Percentiles rank a stretch among this genome's conserved stretches.
These are phyloP conservation scores for Cladopsammia gracilis DNA, from an alignment of 64 coral and sea anemone genomes.

Conservation along the genomic window DNA sequence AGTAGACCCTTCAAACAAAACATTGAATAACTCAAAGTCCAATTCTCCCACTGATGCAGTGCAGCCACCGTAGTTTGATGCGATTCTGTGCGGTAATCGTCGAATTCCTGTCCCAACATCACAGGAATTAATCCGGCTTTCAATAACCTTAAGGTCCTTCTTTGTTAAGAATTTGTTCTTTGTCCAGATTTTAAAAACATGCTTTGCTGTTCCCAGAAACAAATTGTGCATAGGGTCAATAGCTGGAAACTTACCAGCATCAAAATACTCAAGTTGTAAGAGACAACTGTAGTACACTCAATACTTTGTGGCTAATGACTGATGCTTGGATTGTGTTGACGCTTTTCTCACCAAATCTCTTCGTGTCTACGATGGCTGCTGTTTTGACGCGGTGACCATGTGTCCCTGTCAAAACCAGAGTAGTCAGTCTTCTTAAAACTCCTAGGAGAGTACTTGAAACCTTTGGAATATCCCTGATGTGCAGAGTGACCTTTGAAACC, in stretches of 20 bases:
- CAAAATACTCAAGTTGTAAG: slow-evolving; percentile 66
- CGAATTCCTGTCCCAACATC: slow-evolving; percentile 57
- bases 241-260: slow-evolving; percentile 56
- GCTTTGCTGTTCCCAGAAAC: slow-evolving; percentile 62
- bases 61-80: slow-evolving; percentile 17
- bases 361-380: slow-evolving; percentile 35
- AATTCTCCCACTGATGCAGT: slow-evolving; percentile 17
- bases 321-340: slow-evolving; percentile 7
- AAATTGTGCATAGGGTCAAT: slow-evolving; percentile 87
- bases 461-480: slow-evolving; percentile 26
- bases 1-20: background rate
- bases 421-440: slow-evolving; percentile 48
- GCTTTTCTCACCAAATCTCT: slow-evolving; percentile 48
- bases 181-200: slow-evolving; percentile 45
- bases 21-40: slow-evolving; percentile 7
- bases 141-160: slow-evolving; percentile 18
- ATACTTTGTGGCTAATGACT: slow-evolving; percentile 57
- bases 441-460: slow-evolving; percentile 59
- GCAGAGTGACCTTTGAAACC: slow-evolving; percentile 69
- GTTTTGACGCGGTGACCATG: slow-evolving; percentile 35
- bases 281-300: slow-evolving; percentile 74
- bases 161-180: slow-evolving; percentile 20
- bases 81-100: slow-evolving; percentile 28
- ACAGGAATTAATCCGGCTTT: slow-evolving; percentile 15
- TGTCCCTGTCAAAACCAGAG: slow-evolving; percentile 56